Evolutionary conservation across 2,113 vertebrate species (phyloP), one percentile per base, ranked within the genome.

Genomic region (Hemiscyllium ocellatum): DNA sequence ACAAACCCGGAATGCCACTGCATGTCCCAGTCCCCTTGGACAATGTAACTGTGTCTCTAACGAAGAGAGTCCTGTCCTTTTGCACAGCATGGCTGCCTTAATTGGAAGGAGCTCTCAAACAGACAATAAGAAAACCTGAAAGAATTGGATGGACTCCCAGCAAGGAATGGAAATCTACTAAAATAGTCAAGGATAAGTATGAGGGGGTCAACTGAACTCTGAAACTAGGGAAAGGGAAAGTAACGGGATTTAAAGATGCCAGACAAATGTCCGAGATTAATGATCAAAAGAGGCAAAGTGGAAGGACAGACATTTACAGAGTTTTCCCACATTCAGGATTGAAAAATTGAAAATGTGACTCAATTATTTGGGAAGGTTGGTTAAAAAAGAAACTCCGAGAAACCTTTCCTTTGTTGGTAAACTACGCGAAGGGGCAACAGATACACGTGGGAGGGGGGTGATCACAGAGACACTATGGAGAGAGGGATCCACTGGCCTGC

Each of bases 1-100:
- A 56, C 52, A 56, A 4, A 56, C 52, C 52, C 3, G 56, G 0
- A 61, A 61, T 61, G 42, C 42, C 56, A 61, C 56, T 8, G 7
- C 96, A 96, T 47, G 90, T 89, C 65, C 95, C 94, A 70, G 95
- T 96, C 96, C 96, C 68, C n/a, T n/a, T 13, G 56, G 56, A 61
- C 56, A 56, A 56, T 56, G 56, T 56, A 0, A 56, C 56, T 56
- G 56, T 8, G 5, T 56, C 56, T 0, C 56, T 56, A 8, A 56
- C 8, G 56, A 56, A 56, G 56, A 6, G 56, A 56, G 56, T 56
- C 56, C 56, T 8, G 8, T 56, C 33, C 33, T 76, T 76, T 76
- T 33, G 33, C 72, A 76, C 72, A 33, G 72, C 72, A 33, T 29
- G 33, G 4, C 29, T n/a, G 26, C 8, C 72, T 29, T 78, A 47